These are phyloP conservation scores for Aramus guarauna DNA, from an alignment of 2,113 vertebrate species.

Conservation along the genomic window DNA sequence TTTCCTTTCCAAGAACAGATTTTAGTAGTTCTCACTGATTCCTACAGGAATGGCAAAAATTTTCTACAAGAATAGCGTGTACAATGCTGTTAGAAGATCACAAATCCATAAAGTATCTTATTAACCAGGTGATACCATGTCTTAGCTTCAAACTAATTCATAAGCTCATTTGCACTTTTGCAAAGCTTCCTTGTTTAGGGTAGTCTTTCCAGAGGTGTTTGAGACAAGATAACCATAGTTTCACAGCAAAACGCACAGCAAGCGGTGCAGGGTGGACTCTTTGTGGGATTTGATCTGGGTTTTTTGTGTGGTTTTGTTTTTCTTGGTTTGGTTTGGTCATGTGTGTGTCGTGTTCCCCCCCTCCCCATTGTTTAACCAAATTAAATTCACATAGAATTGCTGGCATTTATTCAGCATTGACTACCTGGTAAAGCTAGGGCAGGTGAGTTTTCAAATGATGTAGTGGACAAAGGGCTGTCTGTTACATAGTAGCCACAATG, in stretches of 20 bases:
- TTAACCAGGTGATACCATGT: neutral
- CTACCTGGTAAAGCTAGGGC: neutral
- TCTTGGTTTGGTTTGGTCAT: too few relatives aligned
- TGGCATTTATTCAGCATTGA: neutral
- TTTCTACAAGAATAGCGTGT: neutral
- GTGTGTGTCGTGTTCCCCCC: too few relatives aligned
- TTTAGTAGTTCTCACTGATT: neutral
- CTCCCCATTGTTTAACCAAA: neutral
- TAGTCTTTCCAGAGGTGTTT: neutral
- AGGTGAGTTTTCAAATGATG: neutral
- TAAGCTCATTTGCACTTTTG: neutral
- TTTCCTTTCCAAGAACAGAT: neutral
- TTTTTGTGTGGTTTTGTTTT: neutral
- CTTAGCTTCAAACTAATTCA: neutral
- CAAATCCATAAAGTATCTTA: neutral
- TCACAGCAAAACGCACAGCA: neutral
- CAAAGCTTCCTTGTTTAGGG: neutral
- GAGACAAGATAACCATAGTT: neutral
- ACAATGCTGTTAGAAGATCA: neutral
- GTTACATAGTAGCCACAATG: neutral
- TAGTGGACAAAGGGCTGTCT: neutral
- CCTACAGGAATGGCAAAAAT: neutral
- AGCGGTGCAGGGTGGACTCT: neutral
- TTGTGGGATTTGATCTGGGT: neutral
- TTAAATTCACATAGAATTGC: neutral